These are phyloP conservation scores for Trachelus troglodyta DNA, from an alignment of 2,888 invertebrate genomes.

Conservation along the genomic window DNA sequence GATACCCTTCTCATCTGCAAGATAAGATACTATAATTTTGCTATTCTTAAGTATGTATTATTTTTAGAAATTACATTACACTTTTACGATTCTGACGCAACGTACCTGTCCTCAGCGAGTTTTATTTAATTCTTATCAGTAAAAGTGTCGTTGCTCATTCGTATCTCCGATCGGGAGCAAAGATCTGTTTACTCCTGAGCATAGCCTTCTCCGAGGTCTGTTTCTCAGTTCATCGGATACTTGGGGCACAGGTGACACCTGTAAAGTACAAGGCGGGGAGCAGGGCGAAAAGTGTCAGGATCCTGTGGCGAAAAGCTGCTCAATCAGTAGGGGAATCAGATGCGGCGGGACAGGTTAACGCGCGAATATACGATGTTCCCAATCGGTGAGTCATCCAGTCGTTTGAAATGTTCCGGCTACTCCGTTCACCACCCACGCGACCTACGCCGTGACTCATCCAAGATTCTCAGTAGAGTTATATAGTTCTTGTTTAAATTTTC, in stretches of 20 bases:
- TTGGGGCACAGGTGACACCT: neutral
- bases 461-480: conserved; percentile 36
- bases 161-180: too few relatives aligned
- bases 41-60: neutral
- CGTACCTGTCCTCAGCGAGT: neutral
- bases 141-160: too few relatives aligned
- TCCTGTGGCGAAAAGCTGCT: neutral
- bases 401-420: conserved; percentile 49
- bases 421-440: conserved; percentile 47
- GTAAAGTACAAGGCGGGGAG: neutral
- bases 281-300: neutral
- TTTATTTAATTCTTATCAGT: too few relatives aligned
- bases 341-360: conserved; percentile 14
- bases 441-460: conserved; percentile 43
- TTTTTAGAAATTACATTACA: neutral
- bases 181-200: too few relatives aligned
- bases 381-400: conserved; percentile 52
- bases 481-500: conserved; percentile 5
- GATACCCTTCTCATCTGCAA: conserved; percentile 30
- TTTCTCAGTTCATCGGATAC: too few relatives aligned
- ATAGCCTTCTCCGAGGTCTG: too few relatives aligned
- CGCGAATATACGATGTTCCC: conserved; percentile 48
- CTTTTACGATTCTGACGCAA: neutral
- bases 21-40: neutral
- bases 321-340: neutral